These are phyloP conservation scores for Gavialis gangeticus DNA, from an alignment of 2,113 vertebrate genomes.

Conservation along the genomic window DNA sequence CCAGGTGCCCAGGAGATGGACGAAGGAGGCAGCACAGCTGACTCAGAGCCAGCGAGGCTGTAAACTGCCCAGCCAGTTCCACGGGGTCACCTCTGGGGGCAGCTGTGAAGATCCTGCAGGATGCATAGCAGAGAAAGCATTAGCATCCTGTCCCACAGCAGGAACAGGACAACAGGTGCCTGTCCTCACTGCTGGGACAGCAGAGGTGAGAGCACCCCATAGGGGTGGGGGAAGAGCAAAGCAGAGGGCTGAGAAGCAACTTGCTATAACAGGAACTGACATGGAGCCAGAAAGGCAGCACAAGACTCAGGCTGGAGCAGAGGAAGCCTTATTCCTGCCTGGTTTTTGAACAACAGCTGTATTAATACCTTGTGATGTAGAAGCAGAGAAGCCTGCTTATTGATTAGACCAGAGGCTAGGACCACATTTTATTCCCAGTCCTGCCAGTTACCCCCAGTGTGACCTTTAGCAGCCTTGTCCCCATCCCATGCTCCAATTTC, in stretches of 20 bases:
- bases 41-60: background rate
- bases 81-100: background rate
- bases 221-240: background rate
- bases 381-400: too few relatives aligned
- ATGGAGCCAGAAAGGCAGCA: background rate
- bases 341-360: background rate
- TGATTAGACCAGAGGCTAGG: too few relatives aligned
- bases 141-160: rapidly evolving
- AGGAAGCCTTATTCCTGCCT: background rate
- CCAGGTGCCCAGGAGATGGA: background rate
- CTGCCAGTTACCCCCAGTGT: background rate
- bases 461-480: background rate
- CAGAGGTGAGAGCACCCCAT: background rate
- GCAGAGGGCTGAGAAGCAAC: background rate
- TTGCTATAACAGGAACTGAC: background rate
- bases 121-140: background rate
- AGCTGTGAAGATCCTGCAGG: background rate
- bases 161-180: background rate
- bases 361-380: background rate
- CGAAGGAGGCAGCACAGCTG: background rate
- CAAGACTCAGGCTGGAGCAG: rapidly evolving
- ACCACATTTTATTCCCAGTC: background rate
- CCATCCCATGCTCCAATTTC: background rate
- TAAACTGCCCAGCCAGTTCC: background rate
- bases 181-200: background rate